Conservation (phyloP, 2,113 vertebrate genomes). For the Okapia johnstoni region DNA sequence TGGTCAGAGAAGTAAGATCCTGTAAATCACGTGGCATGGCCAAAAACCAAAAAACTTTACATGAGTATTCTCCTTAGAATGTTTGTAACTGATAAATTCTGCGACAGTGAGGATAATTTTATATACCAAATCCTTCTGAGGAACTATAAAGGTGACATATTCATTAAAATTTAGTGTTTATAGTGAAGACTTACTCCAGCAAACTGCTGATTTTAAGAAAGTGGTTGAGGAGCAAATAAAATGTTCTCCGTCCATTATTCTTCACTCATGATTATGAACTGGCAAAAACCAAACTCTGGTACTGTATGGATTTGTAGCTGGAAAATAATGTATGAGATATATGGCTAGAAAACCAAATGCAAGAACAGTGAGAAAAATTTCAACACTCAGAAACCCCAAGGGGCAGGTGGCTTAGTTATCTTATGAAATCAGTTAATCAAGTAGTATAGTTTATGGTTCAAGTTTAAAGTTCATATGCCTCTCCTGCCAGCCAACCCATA, state of each 20-base stretch:
- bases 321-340: neutral
- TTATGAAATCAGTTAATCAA: neutral
- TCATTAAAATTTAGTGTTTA: neutral
- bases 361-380: conserved; percentile 5
- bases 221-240: neutral
- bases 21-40: neutral
- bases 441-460: neutral
- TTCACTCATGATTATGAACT: neutral
- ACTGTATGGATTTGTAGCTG: neutral
- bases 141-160: neutral
- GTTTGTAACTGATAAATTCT: neutral
- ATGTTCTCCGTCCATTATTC: neutral
- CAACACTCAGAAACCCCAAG: neutral
- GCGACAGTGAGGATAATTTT: neutral
- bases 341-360: neutral
- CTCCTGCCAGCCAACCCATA: neutral
- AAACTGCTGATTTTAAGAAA: neutral
- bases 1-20: neutral
- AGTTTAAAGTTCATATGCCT: neutral
- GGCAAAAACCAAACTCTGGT: neutral
- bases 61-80: neutral
- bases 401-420: neutral
- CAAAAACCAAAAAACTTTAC: neutral
- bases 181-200: neutral
- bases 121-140: neutral